Evolutionary conservation across 2,113 vertebrate species (phyloP), one percentile per base, ranked within the genome.

Genomic region (Ciconia maguari): DNA sequence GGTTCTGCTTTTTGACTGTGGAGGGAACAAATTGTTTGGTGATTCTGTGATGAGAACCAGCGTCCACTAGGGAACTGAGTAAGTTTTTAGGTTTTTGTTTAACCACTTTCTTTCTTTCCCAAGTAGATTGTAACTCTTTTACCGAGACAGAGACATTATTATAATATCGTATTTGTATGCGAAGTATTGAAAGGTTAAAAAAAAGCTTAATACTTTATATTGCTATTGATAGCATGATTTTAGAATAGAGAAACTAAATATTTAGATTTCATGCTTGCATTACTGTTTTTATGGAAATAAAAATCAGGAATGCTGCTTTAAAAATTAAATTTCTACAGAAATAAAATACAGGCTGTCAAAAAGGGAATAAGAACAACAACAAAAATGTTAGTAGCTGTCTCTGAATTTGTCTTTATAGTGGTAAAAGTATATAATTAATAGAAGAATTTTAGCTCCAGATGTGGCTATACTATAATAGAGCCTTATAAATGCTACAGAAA

Each of bases 401-500:
- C 98, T 98, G 98, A 98, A 98, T 98, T 97, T 97, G 96, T 98
- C 98, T 98, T 98, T 97, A 93, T 97, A 87, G 96, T 98, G 97
- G 96, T 98, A 98, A 98, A 98, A 98, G 98, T 98, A 97, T 98
- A 97, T 98, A 98, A 98, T 98, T 98, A 98, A 98, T 98, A 98
- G 97, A 98, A 97, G 97, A 98, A 98, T 99, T 99, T 98, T 98
- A 98, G 98, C 99, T 99, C 99, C 98, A 99, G 99, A 99, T 99
- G 99, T 99, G 99, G 99, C 99, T 99, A 99, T 98, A 99, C 99
- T 99, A 99, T 99, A 99, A 99, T 99, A 98, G 99, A 99, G 98
- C 98, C 99, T 99, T 99, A 99, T 99, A 99, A 99, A 99, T 92
- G 98, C 98, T 98, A 98, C 98, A 98, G 98, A 98, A 99, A 98